Base-by-base conservation (phyloP, 2,888 invertebrate genomes). In the Melieria picta region DNA sequence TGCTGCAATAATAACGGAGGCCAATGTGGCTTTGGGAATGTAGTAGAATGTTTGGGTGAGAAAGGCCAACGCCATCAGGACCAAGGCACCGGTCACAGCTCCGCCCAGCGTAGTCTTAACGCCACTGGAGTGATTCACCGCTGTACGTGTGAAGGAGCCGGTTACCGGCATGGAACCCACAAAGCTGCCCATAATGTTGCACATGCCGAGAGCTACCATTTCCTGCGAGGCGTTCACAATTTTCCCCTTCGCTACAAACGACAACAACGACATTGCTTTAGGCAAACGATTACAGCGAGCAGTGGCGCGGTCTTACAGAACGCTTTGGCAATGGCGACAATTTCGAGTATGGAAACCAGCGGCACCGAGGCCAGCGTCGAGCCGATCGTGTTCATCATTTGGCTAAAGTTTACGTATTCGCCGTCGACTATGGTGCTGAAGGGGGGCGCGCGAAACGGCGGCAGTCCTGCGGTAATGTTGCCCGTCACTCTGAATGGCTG, bases 121-220 rank as follows among this genome's bases (percentile, higher is more conserved):
- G 0, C 97, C 97, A 76, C 95, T 94, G 66, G 95, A 93, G 84
- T 96, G 93, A 88, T 98, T 97, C 10, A 98, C 93, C 2, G 97
- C 97, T 0, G 97, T 94, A 73, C 95, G 88, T 0, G 95, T 94
- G 86, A 96, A 95, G 11, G 94, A 94, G 71, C 94, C 97, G 3
- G 95, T 93, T 0, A 93, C 90, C 0, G 97, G 97, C 92, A 97
- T 96, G 64, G 95, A 92, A 69, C 91, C 90, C 1, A 94, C 91
- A 85, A 97, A 95, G 48, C 94, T 93, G 0, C 95, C 93, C 77
- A 93, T 82, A 50, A 96, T 84, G 86, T 97, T 97, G 79, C 94
- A 93, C 56, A 93, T 85, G 43, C 96, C 95, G 57, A 97, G 87
- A 0, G 97, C 95, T 47, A 97, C 85, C 91, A 98, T 92, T 87